Conservation (phyloP, 2,888 invertebrate genomes). For the Agrotis segetum region DNA sequence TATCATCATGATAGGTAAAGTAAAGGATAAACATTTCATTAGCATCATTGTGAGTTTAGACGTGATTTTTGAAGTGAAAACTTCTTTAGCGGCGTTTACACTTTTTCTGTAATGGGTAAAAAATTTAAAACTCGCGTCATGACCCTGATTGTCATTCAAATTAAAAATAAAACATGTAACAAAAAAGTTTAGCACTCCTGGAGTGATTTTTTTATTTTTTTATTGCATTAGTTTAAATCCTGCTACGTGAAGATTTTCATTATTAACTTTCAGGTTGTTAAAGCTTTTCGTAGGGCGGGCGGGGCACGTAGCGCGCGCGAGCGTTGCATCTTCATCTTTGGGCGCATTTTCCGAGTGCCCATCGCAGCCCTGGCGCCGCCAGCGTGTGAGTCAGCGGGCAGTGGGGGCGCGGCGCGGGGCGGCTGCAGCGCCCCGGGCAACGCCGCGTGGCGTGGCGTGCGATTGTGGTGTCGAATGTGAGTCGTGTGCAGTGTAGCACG, state of each 20-base stretch:
- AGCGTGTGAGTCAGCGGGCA: conserved; percentile 68
- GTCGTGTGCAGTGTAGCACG: conserved; percentile 88
- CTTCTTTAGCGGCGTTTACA: too few relatives aligned
- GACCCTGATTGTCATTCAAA: too few relatives aligned
- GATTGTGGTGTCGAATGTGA: conserved; percentile 73
- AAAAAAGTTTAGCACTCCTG: too few relatives aligned
- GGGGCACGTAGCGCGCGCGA: conserved; percentile 17
- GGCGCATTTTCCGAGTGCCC: conserved; percentile 51
- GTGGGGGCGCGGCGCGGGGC: conserved; percentile 67
- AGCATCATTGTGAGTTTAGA: neutral
- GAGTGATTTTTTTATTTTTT: neutral
- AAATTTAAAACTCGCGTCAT: too few relatives aligned
- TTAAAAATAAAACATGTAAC: too few relatives aligned
- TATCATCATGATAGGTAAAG: neutral
- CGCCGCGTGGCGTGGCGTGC: conserved; percentile 67
- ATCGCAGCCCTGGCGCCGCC: conserved; percentile 59
- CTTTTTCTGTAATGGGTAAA: too few relatives aligned
- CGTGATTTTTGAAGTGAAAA: too few relatives aligned
- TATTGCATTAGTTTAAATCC: neutral
- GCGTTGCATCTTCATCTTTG: conserved; percentile 44
- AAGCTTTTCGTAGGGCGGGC: conserved; percentile 50
- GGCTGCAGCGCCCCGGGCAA: conserved; percentile 67
- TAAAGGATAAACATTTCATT: conserved; percentile 4
- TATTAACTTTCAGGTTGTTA: conserved; percentile 4
- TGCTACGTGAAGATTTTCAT: conserved; percentile 9